phyloP scores from a whole-genome alignment of 2,113 vertebrate species.

The Paedocypris sp. region DNA sequence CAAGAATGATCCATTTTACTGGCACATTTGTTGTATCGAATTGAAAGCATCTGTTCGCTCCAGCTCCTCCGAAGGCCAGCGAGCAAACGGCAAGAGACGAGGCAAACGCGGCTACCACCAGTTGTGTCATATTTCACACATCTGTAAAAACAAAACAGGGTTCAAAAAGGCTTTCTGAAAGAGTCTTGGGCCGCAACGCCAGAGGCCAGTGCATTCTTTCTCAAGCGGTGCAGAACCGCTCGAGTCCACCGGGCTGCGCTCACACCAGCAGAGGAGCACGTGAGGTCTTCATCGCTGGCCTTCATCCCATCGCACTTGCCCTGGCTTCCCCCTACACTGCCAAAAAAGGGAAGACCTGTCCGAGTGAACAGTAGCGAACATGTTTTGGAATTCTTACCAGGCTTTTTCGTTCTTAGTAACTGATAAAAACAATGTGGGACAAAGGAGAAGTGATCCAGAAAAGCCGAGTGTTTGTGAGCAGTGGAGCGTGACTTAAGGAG shows the following conservation, averaged over 20 bases:
- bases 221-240: not conserved
- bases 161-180: constrained; percentile 57
- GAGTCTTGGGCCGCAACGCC: constrained; percentile 39
- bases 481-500: not conserved
- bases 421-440: not conserved
- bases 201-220: constrained; percentile 47
- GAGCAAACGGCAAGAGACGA: not conserved
- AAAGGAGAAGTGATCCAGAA: not conserved
- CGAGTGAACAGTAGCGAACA: constrained; percentile 11
- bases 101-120: constrained; percentile 25
- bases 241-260: not conserved
- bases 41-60: not conserved
- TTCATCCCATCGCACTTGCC: not conserved
- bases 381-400: not conserved
- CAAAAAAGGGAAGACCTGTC: constrained; percentile 22
- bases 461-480: not conserved
- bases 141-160: constrained; percentile 63
- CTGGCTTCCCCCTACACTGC: constrained; percentile 8
- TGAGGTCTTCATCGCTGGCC: not conserved
- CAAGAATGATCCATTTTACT: not conserved
- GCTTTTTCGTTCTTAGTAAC: not conserved
- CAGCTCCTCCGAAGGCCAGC: not conserved
- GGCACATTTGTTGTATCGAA: not conserved
- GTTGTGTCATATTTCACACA: constrained; percentile 53
- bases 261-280: constrained; percentile 1